A percentile compares a stretch with the other conserved stretches of the same genome.
These are phyloP conservation scores for Pterostichus niger DNA, from an alignment of 2,888 invertebrate species.

Conservation along the genomic window DNA sequence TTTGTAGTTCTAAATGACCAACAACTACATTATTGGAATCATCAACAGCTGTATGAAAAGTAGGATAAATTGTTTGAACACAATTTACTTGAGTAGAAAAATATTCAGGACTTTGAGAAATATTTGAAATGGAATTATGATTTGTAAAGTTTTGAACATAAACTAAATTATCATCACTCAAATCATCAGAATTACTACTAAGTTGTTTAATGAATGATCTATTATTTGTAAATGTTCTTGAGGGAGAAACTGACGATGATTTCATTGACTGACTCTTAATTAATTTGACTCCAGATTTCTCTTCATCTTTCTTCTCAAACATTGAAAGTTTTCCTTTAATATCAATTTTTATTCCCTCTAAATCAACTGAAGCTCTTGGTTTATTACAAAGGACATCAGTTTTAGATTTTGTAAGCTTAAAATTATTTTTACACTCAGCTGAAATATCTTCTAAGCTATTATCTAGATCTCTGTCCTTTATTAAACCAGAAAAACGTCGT, in stretches of 20 bases:
- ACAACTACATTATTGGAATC: conserved; percentile 31
- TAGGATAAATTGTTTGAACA: conserved; percentile 57
- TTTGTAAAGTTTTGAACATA: conserved; percentile 51
- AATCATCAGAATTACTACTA: conserved; percentile 62
- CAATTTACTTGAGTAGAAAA: conserved; percentile 62
- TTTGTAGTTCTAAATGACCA: conserved; percentile 38
- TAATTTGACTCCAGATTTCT: conserved; percentile 68
- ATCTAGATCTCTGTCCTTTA: conserved; percentile 70
- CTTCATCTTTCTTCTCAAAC: conserved; percentile 73
- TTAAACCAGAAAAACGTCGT: conserved; percentile 73
- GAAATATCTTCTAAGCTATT: conserved; percentile 69
- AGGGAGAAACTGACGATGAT: conserved; percentile 68
- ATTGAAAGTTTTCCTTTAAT: conserved; percentile 75
- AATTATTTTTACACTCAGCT: conserved; percentile 67
- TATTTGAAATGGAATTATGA: conserved; percentile 15
- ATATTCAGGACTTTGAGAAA: conserved; percentile 25
- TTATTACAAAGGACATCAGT: conserved; percentile 74
- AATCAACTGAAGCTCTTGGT: conserved; percentile 74
- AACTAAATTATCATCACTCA: conserved; percentile 59
- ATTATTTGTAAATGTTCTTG: conserved; percentile 55
- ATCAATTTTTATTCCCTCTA: conserved; percentile 75
- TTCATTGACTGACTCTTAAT: conserved; percentile 70
- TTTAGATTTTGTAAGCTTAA: conserved; percentile 73
- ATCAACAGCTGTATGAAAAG: conserved; percentile 41
- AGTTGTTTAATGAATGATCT: conserved; percentile 58